A percentile compares a stretch with the other conserved stretches of the same genome.
Evolutionary conservation across 2,113 vertebrate species (phyloP).

Genomic region (Cinclus mexicanus): DNA sequence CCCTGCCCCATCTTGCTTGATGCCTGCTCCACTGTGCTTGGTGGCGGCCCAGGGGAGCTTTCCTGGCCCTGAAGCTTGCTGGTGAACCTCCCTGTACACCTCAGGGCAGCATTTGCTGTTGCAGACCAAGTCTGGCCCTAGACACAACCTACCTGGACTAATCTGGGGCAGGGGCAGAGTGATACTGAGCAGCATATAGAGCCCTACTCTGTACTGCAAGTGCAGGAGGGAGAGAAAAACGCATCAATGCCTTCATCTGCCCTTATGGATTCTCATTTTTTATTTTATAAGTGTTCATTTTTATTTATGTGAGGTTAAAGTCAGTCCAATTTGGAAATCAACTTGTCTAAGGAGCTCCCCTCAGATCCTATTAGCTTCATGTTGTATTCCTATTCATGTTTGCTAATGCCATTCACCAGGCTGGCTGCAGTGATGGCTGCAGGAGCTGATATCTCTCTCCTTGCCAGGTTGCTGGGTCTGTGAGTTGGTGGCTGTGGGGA

Average conservation of each 20-base stretch:
- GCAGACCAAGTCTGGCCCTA: background rate
- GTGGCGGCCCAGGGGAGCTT: background rate
- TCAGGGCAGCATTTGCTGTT: background rate
- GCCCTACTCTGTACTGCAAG: background rate
- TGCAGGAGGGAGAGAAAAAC: background rate
- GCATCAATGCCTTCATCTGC: background rate
- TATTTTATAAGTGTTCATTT: conserved; percentile 50
- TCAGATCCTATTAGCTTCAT: conserved; percentile 61
- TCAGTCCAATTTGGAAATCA: conserved; percentile 67
- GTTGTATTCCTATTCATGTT: conserved; percentile 58
- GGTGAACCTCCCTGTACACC: background rate
- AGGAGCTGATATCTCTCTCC: conserved; percentile 1
- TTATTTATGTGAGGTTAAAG: conserved; percentile 66
- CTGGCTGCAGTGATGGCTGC: background rate
- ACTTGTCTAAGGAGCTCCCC: conserved; percentile 49
- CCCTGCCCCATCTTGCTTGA: background rate
- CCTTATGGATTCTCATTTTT: too few species aligned
- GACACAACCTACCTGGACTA: background rate
- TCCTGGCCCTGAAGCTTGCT: background rate
- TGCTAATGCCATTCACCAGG: conserved; percentile 53
- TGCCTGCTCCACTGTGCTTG: background rate
- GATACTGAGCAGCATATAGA: background rate
- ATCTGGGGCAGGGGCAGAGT: background rate
- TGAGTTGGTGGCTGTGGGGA: background rate
- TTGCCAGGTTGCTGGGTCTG: background rate